Conservation (phyloP, 2,888 invertebrate genomes). For the Ceriagrion tenellum region DNA sequence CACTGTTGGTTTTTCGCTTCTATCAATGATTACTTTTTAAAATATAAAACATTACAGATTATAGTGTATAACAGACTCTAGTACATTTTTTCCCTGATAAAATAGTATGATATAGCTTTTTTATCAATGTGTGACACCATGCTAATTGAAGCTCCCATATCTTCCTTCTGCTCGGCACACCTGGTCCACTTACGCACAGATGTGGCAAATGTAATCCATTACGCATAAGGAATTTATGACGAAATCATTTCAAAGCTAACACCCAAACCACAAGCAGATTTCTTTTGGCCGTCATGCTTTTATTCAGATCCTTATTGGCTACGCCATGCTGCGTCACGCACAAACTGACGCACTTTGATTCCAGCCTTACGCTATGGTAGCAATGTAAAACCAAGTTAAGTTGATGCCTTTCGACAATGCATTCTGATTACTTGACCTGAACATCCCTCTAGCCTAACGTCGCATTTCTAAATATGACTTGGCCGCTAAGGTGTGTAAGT, state of each 20-base stretch:
- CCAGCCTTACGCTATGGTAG: no score
- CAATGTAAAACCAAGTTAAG: no score
- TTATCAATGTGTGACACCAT: background rate
- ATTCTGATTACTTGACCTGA: no score
- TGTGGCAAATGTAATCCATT: background rate
- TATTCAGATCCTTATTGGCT: background rate
- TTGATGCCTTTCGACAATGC: no score
- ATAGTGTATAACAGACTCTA: no score
- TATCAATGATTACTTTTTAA: background rate
- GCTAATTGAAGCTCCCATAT: background rate
- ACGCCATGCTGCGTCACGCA: background rate
- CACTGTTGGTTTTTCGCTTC: background rate
- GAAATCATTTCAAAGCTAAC: background rate
- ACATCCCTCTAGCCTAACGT: no score
- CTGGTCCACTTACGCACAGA: background rate
- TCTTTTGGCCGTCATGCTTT: background rate
- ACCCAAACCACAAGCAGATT: background rate
- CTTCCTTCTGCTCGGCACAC: background rate
- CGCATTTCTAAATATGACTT: no score
- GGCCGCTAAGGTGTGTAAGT: no score
- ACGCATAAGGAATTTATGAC: background rate
- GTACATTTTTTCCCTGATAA: background rate
- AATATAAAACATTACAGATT: no score
- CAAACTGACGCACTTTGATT: background rate
- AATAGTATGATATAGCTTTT: background rate